These are phyloP conservation scores for Pseudochirops corinnae DNA, from an alignment of 2,797 vertebrate genomes.

Conservation along the genomic window DNA sequence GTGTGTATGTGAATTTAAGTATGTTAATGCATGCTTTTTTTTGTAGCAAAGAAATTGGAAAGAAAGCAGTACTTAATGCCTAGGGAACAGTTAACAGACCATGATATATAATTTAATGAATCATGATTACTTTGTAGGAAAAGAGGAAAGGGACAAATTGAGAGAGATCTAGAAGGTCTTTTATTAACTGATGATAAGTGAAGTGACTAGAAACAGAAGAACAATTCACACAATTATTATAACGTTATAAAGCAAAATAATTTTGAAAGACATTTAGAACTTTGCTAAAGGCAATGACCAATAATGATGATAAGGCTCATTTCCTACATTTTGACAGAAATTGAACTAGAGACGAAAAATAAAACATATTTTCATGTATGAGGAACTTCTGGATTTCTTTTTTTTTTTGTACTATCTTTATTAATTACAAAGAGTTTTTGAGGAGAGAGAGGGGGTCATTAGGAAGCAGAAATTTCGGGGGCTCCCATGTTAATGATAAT, in stretches of 20 bases:
- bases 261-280: no score
- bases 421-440: background rate
- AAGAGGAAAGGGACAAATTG: background rate
- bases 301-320: background rate
- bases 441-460: no score
- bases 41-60: background rate
- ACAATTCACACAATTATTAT: background rate
- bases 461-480: no score
- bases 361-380: background rate
- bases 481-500: no score
- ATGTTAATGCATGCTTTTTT: background rate
- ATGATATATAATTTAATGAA: background rate
- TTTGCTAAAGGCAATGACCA: background rate
- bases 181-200: background rate
- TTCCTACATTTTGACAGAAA: background rate
- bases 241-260: background rate
- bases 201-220: background rate
- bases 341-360: background rate
- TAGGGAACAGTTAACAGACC: background rate
- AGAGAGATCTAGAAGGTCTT: background rate
- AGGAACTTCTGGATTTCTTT: background rate
- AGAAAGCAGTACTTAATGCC: background rate
- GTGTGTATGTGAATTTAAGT: no score
- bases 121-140: background rate
- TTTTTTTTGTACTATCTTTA: background rate